Evolutionary conservation across 2,113 vertebrate species (phyloP), one percentile per base, ranked within the genome.

Genomic region (Syngnathus typhle): DNA sequence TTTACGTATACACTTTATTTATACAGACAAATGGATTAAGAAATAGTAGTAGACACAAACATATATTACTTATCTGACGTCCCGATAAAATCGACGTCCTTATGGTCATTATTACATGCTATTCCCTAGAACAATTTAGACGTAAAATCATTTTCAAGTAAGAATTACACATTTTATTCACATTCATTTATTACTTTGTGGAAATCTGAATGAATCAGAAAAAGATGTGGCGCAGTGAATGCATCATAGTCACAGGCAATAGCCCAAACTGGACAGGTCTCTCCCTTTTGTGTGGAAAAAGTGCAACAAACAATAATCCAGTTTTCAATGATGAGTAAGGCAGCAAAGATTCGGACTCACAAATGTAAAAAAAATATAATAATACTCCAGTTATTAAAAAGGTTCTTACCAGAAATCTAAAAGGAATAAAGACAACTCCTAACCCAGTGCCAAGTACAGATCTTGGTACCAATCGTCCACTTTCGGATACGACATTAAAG

Each of bases 91-190:
- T 68, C 21, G 72, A 49, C 37, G 69, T 77, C 69, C 63, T 63
- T 32, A 59, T 32, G 3, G 59, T 72, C 55, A 62, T 19, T 18
- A 72, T 46, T 47, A 63, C 21, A 69, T 58, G 65, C 58, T 79
- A 73, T 65, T 81, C 82, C 83, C 82, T 77, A 46, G 75, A 39
- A 79, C 59, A 56, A 74, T 76, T 78, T 70, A 75, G 65, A 75
- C 46, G 67, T 61, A 56, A 71, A 77, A 76, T 27, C 60, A 18
- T 65, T 81, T 87, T 89, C 85, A 86, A 90, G 88, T 89, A 88
- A 66, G 68, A 59, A 58, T 69, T 44, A 74, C 76, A 65, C 65
- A 54, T 64, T 74, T 74, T 72, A 88, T 80, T 88, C 76, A 88
- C 82, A 87, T 83, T 82, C 73, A 78, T 69, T 78, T 64, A 83